Base-by-base conservation (phyloP, 2,797 vertebrate species). In the Kryptolebias ocellatus region DNA sequence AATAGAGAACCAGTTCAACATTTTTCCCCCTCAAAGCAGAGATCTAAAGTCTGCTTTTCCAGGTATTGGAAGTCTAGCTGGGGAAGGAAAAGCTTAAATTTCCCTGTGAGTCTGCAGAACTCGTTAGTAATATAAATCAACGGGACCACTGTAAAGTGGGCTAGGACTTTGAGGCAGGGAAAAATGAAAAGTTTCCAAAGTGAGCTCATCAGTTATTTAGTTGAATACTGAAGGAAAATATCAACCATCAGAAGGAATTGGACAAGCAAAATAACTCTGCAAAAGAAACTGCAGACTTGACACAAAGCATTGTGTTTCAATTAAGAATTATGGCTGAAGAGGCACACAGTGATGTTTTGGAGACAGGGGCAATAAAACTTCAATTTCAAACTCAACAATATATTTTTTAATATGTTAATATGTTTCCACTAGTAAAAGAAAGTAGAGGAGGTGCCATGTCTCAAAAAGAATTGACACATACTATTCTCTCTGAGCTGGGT, bases 151-250 rank as follows among this genome's bases (percentile, higher is more conserved):
- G 89, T 87, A 91, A 93, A 90, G 91, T 80, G 78, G 93, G 87
- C 91, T 94, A 89, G 83, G 92, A 91, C 84, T 93, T 90, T 72
- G 88, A 92, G 90, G 83, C 89, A 92, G 73, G 80, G 81, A 79
- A 79, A 81, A 73, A 55, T 87, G 80, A 90, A 94, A 95, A 91
- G 60, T 95, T 96, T 95, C 94, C 94, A 94, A 70, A 72, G 80
- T 95, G 93, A 95, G 90, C 88, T 95, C 93, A 97, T 95, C 84
- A 92, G 86, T 91, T 90, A 88, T 93, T 93, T 83, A 63, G 83
- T 90, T 72, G 88, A 94, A 89, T 83, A 91, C 76, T 86, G 60
- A 86, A 79, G 92, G 89, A 93, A 93, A 94, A 93, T 91, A 82
- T 85, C 86, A 89, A 84, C 70, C 64, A 65, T 62, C 67, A 76